Evolutionary conservation across 2,797 vertebrate genomes (phyloP), one percentile per base, ranked within the genome.

Genomic region (Hyperoplus lanceolatus): DNA sequence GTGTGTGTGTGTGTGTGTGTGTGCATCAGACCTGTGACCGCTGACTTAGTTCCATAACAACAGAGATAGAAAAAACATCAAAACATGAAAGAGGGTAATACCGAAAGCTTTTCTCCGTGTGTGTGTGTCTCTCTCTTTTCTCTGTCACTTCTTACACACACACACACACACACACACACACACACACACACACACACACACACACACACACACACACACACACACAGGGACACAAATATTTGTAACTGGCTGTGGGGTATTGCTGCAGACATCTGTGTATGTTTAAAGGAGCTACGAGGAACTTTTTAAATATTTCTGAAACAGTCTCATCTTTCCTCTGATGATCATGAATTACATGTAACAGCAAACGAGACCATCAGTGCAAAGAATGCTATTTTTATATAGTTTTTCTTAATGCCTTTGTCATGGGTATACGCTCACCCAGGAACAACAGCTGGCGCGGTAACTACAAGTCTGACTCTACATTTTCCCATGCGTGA

Each of bases 21-120:
- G 87, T 90, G 88, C 90, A 89, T 80, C 88, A 86, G 92, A 93
- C 91, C 86, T 89, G 87, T 76, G 88, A 87, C 90, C 77, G 73
- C 81, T 88, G 90, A 91, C 91, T 93, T 91, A 90, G 91, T 91
- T 93, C 90, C 90, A 81, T 89, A 84, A 91, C 83, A 89, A 85
- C 73, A 86, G 82, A 83, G 68, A 69, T 38, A 74, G 71, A 79
- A 62, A 81, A 79, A 81, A 72, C 2, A 43, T 57, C 74, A 29
- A 29, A 65, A 83, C 69, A 82, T 80, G 59, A 88, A 88, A 75
- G 75, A 88, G 72, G 75, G 82, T 73, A 56, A 82, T 57, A 59
- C 54, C 42, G 61, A 83, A 87, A 58, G 51, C 65, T 73, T 73
- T 72, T 73, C 64, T 75, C 55, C 48, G 36, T 11, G n/a, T 51